Conservation (phyloP, 2,797 vertebrate species). For the Macrochelys suwanniensis region DNA sequence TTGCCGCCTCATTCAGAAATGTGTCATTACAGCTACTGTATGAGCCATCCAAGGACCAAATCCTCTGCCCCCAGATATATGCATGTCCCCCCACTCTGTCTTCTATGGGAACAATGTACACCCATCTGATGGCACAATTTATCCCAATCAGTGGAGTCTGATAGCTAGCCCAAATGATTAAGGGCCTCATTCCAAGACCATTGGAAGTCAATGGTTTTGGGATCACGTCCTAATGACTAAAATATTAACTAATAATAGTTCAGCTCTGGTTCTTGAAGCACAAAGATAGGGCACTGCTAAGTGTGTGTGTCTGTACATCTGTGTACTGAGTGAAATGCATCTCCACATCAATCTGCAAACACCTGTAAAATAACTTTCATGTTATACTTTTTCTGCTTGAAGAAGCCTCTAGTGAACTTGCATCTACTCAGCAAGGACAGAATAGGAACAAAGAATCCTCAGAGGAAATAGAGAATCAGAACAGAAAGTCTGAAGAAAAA, state of each 20-base stretch:
- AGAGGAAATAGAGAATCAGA: neutral
- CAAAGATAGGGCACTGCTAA: neutral
- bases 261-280: neutral
- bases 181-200: neutral
- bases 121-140: neutral
- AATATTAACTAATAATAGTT: neutral
- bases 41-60: neutral
- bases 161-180: neutral
- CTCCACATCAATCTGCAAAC: neutral
- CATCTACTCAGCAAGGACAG: neutral
- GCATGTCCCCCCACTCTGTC: neutral
- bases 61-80: neutral
- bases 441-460: neutral
- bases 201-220: neutral
- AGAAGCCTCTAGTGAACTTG: neutral
- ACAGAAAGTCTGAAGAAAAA: neutral
- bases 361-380: neutral
- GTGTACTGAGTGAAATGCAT: neutral
- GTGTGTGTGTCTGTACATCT: neutral
- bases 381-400: neutral
- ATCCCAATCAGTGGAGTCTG: neutral
- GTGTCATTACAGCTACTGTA: neutral
- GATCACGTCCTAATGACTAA: neutral
- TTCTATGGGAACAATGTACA: neutral
- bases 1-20: neutral